Evolutionary conservation across 2,797 vertebrate species (phyloP), one percentile per base, ranked within the genome.

Genomic region (Enteromius anoplus): DNA sequence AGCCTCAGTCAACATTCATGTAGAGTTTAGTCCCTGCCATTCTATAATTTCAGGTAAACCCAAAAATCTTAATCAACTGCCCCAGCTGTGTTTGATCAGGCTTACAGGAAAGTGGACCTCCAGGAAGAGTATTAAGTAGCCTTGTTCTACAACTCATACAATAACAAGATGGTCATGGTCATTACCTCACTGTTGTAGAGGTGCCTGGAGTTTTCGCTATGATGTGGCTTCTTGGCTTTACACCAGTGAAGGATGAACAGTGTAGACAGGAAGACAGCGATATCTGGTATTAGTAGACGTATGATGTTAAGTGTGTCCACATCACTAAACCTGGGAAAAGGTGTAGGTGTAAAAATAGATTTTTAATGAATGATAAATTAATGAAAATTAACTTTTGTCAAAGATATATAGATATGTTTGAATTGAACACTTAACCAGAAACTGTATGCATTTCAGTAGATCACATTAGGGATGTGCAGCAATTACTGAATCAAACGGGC

Each of bases 271-370:
- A 94, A 88, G 2, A 94, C 87, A 71, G 91, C 85, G 0, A 93
- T 1, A 37, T 96, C 95, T 2, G 95, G 95, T 12, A 92, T 91
- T 82, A 95, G 80, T 80, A 95, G 92, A 2, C 93, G 93, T 15
- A 94, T 84, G 15, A 93, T 82, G 80, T 94, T 94, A 34, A 91
- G 92, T 23, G 88, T 17, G 73, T 93, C 86, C 1, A 94, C 93
- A 0, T 71, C 83, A 75, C 91, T 94, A 88, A 96, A 94, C 86
- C 96, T 96, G 88, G 5, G 19, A 75, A 69, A 12, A 37, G 5
- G 40, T 40, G 40, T 40, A 40, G 40, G 7, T 49, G 5, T 5
- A 32, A 81, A 66, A 21, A 58, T 45, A 10, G 9, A 45, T 12
- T 45, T 45, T 10, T 42, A 11, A 11, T 42, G 42, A 42, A 42